Evolutionary conservation across 2,113 vertebrate genomes (phyloP), one percentile per base, ranked within the genome.

Genomic region (Chamaea fasciata): DNA sequence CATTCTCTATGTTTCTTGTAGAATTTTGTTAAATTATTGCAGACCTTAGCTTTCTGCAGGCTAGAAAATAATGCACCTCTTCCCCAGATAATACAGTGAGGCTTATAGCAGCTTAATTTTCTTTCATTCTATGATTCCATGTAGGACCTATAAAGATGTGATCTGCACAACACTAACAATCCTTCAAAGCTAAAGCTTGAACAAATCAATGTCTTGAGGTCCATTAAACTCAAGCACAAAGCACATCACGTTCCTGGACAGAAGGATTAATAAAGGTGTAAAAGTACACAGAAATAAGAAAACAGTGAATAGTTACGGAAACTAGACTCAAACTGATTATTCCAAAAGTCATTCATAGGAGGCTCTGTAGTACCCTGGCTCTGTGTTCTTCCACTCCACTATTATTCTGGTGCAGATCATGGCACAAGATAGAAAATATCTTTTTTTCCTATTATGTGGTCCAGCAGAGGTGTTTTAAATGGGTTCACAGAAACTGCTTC

Each of bases 61-160:
- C 46, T 79, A 26, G 76, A 79, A 91, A 91, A 95, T 63, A 92
- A 65, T 16, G 13, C 46, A 42, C 4, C 1, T 2, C 46, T 89
- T 91, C 70, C 82, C 47, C 52, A 75, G 67, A 75, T 47, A 74
- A 53, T 81, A 67, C 30, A 68, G n/a, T 57, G 62, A 65, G 62
- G 64, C 85, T 94, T 96, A 81, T 60, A 94, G 83, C 74, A 83
- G 78, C 65, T 88, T 94, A 82, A 87, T 95, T 92, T 94, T 84
- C 64, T 92, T 96, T 75, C 59, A 53, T 76, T 92, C 44, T 83
- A 28, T 77, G 55, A 75, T 85, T 96, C 90, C 63, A 22, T 67
- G 31, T 64, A 83, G 83, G 83, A 67, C 37, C 83, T 95, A 78
- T 93, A 96, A 94, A 75, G 53, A 86, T 81, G 71, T 84, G 60